phyloP scores from a whole-genome alignment of 2,888 invertebrate species.

The Iphiclides podalirius region DNA sequence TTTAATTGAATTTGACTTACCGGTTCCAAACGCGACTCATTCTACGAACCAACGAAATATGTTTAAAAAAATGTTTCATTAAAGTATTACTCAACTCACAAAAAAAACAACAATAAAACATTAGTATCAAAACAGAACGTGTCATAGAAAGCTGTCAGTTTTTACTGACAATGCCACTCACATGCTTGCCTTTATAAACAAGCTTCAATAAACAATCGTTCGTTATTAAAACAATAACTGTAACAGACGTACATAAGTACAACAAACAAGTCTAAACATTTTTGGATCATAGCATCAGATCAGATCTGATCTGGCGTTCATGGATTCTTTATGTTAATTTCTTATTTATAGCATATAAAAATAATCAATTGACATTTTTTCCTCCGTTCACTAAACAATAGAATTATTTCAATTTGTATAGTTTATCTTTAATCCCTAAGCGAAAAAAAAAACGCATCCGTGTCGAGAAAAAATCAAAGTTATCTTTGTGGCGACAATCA shows the following conservation, averaged over 20 bases:
- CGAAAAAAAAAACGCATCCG: no score
- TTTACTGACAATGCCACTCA: neutral
- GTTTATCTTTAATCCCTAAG: no score
- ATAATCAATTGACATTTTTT: no score
- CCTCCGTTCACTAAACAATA: no score
- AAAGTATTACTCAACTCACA: neutral
- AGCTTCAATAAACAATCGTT: neutral
- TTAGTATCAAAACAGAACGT: neutral
- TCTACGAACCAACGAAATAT: neutral
- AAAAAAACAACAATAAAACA: neutral
- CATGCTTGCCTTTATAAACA: neutral
- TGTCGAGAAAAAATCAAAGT: no score
- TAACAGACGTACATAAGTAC: neutral
- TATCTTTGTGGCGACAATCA: no score
- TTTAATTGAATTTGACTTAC: neutral
- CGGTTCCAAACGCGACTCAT: neutral
- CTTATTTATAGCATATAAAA: no score
- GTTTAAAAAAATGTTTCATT: neutral
- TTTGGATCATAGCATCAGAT: no score
- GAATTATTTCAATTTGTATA: no score
- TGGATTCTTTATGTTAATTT: no score
- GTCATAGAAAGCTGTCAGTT: neutral
- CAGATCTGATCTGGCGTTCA: no score
- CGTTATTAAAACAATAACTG: conserved; percentile 1
- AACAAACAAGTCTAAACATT: conserved; percentile 3